Base-by-base conservation (phyloP, 2,888 invertebrate genomes). In the Dryococelus australis region DNA sequence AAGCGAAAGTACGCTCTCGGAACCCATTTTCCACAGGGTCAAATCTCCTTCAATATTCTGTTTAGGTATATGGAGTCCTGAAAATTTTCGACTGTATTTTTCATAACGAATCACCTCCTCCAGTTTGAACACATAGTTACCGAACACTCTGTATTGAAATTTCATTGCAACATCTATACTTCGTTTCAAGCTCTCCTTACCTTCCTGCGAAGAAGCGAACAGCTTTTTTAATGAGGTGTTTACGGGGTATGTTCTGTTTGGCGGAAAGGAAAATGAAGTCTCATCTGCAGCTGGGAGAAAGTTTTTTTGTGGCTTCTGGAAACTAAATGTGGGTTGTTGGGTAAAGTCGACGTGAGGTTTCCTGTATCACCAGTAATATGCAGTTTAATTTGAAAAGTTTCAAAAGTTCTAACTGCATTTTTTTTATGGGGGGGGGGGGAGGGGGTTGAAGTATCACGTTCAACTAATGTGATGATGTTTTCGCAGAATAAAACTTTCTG, bases 341-440 rank as follows among this genome's bases (percentile, higher is more conserved):
- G n/a, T n/a, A 65, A 5, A 65, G 65, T 16, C 65, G 3, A 20
- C n/a, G 20, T 65, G n/a, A 9, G 65, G 65, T n/a, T 65, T 65
- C 65, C 20, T 65, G 16, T 24, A n/a, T 65, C 65, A n/a, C 65
- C 6, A 65, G 65, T 65, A 65, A 65, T 65, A 65, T 65, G 65
- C 65, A 65, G 65, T 65, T 65, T 65, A 65, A 65, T 65, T 65
- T 65, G 65, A 65, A 65, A 65, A 65, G 65, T 65, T 65, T 65
- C 65, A 24, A 65, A 24, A 65, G 24, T 24, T 65, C 65, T 65
- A 1, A 16, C 16, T 65, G 20, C 16, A 0, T 65, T 65, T 65
- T 65, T 24, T 20, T 20, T n/a, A n/a, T n/a, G n/a, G n/a, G n/a
- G n/a, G n/a, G n/a, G n/a, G n/a, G n/a, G n/a, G 35, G 35, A 4